phyloP scores from a whole-genome alignment of 2,888 invertebrate species.

The Stratiomys singularior region DNA sequence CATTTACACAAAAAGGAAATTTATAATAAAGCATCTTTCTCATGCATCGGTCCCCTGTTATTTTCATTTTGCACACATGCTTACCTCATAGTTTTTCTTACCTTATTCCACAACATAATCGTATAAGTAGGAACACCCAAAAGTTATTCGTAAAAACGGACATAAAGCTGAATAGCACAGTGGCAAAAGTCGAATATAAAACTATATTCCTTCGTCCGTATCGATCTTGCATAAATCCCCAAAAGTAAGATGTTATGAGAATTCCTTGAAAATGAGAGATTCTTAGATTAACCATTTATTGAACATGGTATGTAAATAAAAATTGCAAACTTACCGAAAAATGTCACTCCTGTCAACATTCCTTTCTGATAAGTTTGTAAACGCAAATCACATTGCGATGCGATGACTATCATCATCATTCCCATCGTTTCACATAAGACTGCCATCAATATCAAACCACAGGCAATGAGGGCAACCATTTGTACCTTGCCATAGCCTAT shows the following conservation, averaged over 20 bases:
- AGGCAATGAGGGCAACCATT: constrained; percentile 69
- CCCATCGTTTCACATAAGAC: constrained; percentile 77
- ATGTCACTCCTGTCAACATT: constrained; percentile 70
- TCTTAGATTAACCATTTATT: not conserved
- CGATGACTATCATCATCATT: constrained; percentile 75
- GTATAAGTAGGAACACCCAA: constrained; percentile 67
- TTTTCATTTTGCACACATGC: not conserved
- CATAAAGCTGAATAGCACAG: constrained; percentile 66
- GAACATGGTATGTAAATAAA: constrained; percentile 55
- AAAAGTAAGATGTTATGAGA: constrained; percentile 69
- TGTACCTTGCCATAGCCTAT: constrained; percentile 76
- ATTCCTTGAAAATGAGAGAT: constrained; percentile 62
- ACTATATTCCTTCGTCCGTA: constrained; percentile 67
- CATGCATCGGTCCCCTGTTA: too few relatives aligned
- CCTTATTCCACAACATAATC: constrained; percentile 69
- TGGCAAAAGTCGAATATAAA: constrained; percentile 66
- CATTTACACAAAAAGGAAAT: too few relatives aligned
- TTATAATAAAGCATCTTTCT: too few relatives aligned
- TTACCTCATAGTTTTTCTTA: constrained; percentile 57
- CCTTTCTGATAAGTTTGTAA: constrained; percentile 71
- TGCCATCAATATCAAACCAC: constrained; percentile 73
- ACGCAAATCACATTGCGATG: constrained; percentile 75
- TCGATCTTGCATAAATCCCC: constrained; percentile 71
- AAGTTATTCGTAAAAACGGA: constrained; percentile 67
- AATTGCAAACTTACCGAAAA: constrained; percentile 64